Conservation (phyloP, 2,888 invertebrate genomes). For the Ormyrus labotus region DNA sequence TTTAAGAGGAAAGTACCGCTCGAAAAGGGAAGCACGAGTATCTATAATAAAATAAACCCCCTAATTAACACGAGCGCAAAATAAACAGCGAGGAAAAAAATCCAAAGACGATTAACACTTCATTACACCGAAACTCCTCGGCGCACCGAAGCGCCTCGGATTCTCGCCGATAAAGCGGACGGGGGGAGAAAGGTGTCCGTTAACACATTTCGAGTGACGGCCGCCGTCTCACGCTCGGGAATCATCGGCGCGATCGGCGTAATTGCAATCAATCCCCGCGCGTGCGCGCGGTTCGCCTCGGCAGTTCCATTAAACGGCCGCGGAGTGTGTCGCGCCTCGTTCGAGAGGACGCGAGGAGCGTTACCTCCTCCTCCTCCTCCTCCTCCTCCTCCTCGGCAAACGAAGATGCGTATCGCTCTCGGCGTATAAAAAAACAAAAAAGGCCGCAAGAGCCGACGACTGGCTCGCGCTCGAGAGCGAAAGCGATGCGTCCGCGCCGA, state of each 20-base stretch:
- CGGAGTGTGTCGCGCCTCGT: constrained; percentile 5
- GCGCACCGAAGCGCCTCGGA: too few species aligned
- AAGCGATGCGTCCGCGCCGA: constrained; percentile 4
- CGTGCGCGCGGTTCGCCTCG: not conserved
- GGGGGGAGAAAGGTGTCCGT: not conserved
- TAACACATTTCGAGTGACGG: constrained; percentile 4
- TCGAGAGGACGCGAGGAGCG: not conserved
- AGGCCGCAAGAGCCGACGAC: not conserved
- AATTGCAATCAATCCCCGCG: constrained; percentile 29
- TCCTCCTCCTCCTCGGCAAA: not conserved
- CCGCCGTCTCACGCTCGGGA: not conserved
- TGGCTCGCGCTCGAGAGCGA: not conserved
- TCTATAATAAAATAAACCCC: too few species aligned
- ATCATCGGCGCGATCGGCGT: not conserved
- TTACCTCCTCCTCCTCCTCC: too few species aligned
- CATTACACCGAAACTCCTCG: too few species aligned
- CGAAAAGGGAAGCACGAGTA: too few species aligned
- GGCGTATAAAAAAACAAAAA: not conserved
- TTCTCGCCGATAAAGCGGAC: too few species aligned
- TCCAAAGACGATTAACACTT: too few species aligned
- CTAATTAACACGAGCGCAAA: too few species aligned
- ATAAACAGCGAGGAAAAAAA: too few species aligned
- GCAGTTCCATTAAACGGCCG: constrained; percentile 1
- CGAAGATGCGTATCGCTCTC: constrained; percentile 22
- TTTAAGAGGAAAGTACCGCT: too few species aligned